Evolutionary conservation across 2,888 invertebrate species (phyloP), one percentile per base, ranked within the genome.

Genomic region (Acanthoscelides obtectus): DNA sequence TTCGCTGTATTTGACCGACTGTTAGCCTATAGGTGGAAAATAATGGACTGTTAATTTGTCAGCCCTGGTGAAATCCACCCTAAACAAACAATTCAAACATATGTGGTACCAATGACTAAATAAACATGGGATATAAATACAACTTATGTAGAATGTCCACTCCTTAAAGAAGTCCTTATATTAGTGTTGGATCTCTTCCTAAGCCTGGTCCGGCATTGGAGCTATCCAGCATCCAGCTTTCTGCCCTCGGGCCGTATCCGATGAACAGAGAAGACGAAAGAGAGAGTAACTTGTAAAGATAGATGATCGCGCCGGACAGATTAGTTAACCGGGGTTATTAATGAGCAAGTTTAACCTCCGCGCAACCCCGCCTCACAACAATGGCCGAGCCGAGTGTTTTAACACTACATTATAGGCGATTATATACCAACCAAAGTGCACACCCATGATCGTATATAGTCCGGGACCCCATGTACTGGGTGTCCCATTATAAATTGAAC

Each of bases 241-340:
- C 45, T 45, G 45, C 45, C 45, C 45, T 45, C 45, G 45, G 45
- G 45, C 45, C 45, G 1, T 6, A 12, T 45, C 17, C 17, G 45
- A 45, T 45, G 45, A 45, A 45, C 45, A 45, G 45, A 12, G 12
- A 45, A 17, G 17, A 45, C 6, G 45, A 45, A 17, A 45, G 45
- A 45, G 45, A 45, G 83, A 85, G 85, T 85, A 86, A 85, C 85
- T 85, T 85, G 85, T 85, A 86, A 85, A 86, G 86, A 86, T 86
- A 84, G 86, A 86, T 86, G 85, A 84, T 83, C 85, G 83, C 84
- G 85, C 86, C 87, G 87, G 88, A 88, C 88, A 88, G 88, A 89
- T 89, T 88, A 88, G 88, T 88, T 88, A 88, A 88, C 84, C 84
- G 85, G 86, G 87, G 87, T 89, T 88, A 89, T 89, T 88, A 89